Evolutionary conservation across 2,797 vertebrate species (phyloP), one percentile per base, ranked within the genome.

Genomic region (Siniperca undulata): DNA sequence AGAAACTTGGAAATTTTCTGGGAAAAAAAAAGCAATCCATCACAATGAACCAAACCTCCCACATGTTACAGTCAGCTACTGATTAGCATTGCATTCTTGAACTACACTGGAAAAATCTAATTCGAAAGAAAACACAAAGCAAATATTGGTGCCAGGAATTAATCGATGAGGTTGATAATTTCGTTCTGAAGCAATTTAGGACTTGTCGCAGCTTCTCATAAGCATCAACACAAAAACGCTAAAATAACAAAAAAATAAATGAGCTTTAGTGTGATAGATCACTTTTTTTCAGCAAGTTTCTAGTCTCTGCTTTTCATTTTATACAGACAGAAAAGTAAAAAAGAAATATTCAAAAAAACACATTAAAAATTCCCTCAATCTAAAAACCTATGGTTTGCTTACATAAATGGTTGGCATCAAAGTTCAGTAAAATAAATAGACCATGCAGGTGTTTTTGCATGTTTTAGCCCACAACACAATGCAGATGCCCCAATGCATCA

Each of bases 261-360:
- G 20, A 62, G 2, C 30, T 86, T 72, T n/a, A 46, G 36, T 11
- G 50, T 68, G 73, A 78, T 68, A 62, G 67, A 78, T 82, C 55
- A 65, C 44, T 82, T 64, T 19, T 3, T 1, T 27, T 59, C 4
- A 60, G 69, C 46, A 58, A 44, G 30, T 69, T 58, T 20, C 36
- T 64, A 12, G 46, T 65, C n/a, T 64, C 34, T 59, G 8, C 30
- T 72, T 82, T 65, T 44, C 30, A 78, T 55, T 42, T 59, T 69
- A 55, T 16, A 59, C 8, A 72, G 4, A 70, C 14, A 55, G 16
- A 44, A 65, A 38, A 2, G n/a, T 34, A 42, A 52, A 56, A 61
- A 3, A 52, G 30, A 44, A 53, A 61, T 24, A 40, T 71, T 46
- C 46, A n/a, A 62, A 50, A 58, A 72, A 58, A 72, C 3, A 48